Base-by-base conservation (phyloP, 2,888 invertebrate species). In the Drosophila pseudotalamancana region DNA sequence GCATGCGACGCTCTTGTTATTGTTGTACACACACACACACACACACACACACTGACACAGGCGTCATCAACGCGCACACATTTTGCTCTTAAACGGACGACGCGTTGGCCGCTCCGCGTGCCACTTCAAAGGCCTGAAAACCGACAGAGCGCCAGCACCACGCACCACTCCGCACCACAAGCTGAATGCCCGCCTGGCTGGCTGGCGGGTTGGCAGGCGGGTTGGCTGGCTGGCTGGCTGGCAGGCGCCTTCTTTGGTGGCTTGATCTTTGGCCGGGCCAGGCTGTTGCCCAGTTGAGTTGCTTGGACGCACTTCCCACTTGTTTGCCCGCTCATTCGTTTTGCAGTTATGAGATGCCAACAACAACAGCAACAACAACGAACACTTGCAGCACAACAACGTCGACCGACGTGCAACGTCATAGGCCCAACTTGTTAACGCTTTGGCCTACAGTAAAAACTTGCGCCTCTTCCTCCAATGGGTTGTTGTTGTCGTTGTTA, bases 21-120 rank as follows among this genome's bases (percentile, higher is more conserved):
- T 75, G 62, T 48, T 57, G 48, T 18, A 40, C 11, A 25, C 14
- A 25, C 25, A 23, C 23, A n/a, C n/a, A 14, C 14, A 40, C 9
- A 16, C 11, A 40, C 19, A 62, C n/a, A 23, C 11, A 46, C 4
- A 18, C 6, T 18, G 39, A 29, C 27, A 18, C 27, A 40, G 74
- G 79, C 84, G 79, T 86, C 86, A 87, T 81, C 87, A 80, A 78
- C 87, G 75, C 85, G 73, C 63, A 71, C 70, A 75, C 77, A 78
- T 80, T 78, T 71, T 57, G 71, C 80, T 83, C 83, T 74, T 81
- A 78, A 87, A 73, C 71, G 78, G 77, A 77, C 71, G 76, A 66
- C 69, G 62, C 76, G 66, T 84, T 75, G 68, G 69, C 63, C 64
- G 72, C 67, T 76, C 85, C 72, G 78, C 68, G 71, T 73, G 70